Evolutionary conservation across 92 coral and sea anemone genomes (phyloP).

Genomic region (Anthopleura xanthogrammica): DNA sequence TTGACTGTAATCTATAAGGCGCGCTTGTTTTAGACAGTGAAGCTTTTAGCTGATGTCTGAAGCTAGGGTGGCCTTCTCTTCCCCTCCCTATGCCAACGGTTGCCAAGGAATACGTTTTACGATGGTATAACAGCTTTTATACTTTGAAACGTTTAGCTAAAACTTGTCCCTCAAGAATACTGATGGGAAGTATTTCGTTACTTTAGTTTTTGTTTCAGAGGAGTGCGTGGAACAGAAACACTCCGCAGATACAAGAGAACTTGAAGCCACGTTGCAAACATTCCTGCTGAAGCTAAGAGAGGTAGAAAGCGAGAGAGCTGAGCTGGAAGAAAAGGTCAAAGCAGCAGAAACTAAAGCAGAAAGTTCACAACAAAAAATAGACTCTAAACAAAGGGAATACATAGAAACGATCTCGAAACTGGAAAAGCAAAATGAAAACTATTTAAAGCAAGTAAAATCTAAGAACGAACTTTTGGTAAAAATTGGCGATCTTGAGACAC

Average conservation of each 20-base stretch:
- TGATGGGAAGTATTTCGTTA: too few species aligned
- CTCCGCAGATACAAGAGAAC: constrained; percentile 37
- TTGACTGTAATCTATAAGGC: too few species aligned
- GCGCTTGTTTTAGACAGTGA: too few species aligned
- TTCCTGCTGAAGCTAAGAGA: constrained; percentile 66
- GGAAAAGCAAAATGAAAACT: constrained; percentile 61
- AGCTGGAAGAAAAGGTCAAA: constrained; percentile 66
- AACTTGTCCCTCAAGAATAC: too few species aligned
- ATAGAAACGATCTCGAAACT: constrained; percentile 48
- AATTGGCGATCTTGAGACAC: constrained; percentile 62
- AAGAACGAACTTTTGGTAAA: constrained; percentile 72
- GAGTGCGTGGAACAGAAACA: constrained; percentile 33
- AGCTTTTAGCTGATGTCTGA: too few species aligned
- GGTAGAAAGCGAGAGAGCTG: constrained; percentile 74
- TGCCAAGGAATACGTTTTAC: too few species aligned
- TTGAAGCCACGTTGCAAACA: constrained; percentile 53
- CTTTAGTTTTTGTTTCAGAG: constrained; percentile 34
- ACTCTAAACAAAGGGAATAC: constrained; percentile 33
- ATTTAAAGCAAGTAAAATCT: constrained; percentile 58
- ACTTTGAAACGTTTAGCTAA: too few species aligned
- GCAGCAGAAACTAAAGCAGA: constrained; percentile 63
- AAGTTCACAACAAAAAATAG: constrained; percentile 51
- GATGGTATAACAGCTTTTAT: too few species aligned
- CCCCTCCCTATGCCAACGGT: too few species aligned
- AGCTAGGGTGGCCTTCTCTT: too few species aligned